These are phyloP conservation scores for Empis livida DNA, from an alignment of 2,888 invertebrate species.

Conservation along the genomic window DNA sequence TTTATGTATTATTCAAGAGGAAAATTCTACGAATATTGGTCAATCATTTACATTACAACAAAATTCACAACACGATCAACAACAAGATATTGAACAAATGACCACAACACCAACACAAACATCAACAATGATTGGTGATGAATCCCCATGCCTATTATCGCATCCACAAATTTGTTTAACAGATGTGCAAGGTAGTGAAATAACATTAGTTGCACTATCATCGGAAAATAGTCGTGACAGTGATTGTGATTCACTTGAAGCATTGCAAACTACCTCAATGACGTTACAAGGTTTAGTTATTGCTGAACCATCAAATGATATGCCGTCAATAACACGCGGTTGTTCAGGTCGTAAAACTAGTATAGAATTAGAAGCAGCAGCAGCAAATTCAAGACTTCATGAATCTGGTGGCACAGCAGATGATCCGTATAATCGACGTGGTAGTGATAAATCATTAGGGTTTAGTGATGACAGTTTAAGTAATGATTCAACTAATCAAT, in stretches of 20 bases:
- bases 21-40: conserved; percentile 42
- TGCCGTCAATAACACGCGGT: conserved; percentile 71
- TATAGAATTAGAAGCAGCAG: conserved; percentile 41
- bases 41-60: conserved; percentile 26
- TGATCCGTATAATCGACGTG: conserved; percentile 42
- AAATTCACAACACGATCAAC: background rate
- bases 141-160: conserved; percentile 24
- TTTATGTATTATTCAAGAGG: conserved; percentile 67
- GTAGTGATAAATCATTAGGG: conserved; percentile 55
- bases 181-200: conserved; percentile 76
- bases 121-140: conserved; percentile 4
- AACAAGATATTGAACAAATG: conserved; percentile 9
- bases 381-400: conserved; percentile 8
- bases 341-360: conserved; percentile 53
- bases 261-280: conserved; percentile 27
- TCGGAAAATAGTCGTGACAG: conserved; percentile 63
- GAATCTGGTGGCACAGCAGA: conserved; percentile 8
- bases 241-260: conserved; percentile 51
- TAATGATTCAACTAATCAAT: conserved; percentile 45
- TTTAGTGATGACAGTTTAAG: conserved; percentile 64
- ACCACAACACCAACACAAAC: conserved; percentile 1
- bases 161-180: conserved; percentile 87
- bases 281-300: conserved; percentile 46
- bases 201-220: conserved; percentile 59
- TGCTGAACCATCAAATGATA: conserved; percentile 57